Evolutionary conservation across 2,888 invertebrate species (phyloP), one percentile per base, ranked within the genome.

Genomic region (Apodemia mormo): DNA sequence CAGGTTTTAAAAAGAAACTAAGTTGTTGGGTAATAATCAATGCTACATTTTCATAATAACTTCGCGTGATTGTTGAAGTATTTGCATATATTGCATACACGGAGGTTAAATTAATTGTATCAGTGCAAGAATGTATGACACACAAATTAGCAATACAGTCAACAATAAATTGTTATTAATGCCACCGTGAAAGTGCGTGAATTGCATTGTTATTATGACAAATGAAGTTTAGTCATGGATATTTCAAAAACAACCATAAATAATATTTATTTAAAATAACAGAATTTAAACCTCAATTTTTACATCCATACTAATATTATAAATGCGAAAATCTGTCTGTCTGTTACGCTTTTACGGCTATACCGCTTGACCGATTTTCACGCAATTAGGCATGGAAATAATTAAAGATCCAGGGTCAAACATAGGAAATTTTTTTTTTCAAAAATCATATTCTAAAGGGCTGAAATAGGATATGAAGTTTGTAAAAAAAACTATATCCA

Each of bases 101-200:
- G 79, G 75, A 77, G 70, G 71, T 74, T 71, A 70, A 72, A 74
- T 73, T 72, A 73, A 73, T 70, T 68, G 70, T 68, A 73, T 70
- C 69, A 58, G 81, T 80, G 82, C 82, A 79, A 69, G 68, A 76
- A 81, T 82, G 81, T 78, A 80, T 83, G 81, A 79, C 84, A 83
- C 85, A 82, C 82, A 77, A 79, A 82, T 80, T 79, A 78, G 75
- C 77, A 79, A 74, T 71, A 76, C 72, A 70, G 71, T 71, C 72
- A 67, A 73, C 75, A 75, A 83, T 81, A 82, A 82, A 87, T 84
- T 83, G 85, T 87, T 89, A 87, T 84, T 86, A 88, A 90, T 90
- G 90, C 89, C 91, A 89, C 84, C 85, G 88, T 80, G 78, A 80
- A 86, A 85, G 85, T 83, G 84, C 80, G 83, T 87, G 85, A 86